A percentile compares a stretch with the other conserved stretches of the same genome.
Conservation (phyloP, 2,113 vertebrate species). For the Reinhardtius hippoglossoides region DNA sequence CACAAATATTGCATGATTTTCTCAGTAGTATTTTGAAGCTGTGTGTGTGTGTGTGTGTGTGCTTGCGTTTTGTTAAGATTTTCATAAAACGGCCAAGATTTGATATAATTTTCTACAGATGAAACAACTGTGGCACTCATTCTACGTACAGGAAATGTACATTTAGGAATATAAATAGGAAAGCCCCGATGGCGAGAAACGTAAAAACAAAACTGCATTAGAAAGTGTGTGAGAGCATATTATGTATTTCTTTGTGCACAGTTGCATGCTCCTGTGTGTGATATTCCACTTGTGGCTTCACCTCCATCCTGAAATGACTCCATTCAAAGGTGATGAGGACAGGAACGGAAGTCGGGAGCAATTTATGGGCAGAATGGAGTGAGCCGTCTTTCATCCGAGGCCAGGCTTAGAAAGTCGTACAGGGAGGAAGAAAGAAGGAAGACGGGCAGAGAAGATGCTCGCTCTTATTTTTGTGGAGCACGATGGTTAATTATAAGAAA, state of each 20-base stretch:
- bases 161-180: background rate
- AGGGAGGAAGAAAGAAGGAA: constrained; percentile 64
- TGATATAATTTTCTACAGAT: background rate
- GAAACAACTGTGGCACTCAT: background rate
- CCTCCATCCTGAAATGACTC: constrained; percentile 11
- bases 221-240: background rate
- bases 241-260: constrained; percentile 17
- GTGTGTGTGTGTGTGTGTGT: constrained; percentile 7
- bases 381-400: constrained; percentile 83
- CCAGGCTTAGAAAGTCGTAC: constrained; percentile 77
- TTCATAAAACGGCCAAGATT: background rate
- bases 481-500: constrained; percentile 96
- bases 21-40: background rate
- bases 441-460: constrained; percentile 60
- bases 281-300: constrained; percentile 33
- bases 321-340: constrained; percentile 84
- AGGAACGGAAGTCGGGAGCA: constrained; percentile 74
- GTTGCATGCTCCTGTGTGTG: constrained; percentile 6
- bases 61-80: background rate
- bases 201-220: background rate
- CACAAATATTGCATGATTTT: background rate
- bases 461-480: constrained; percentile 85
- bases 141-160: background rate
- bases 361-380: constrained; percentile 45
- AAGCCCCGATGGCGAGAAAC: background rate